Conservation (phyloP, 2,797 vertebrate genomes). For the Mus spretus region DNA sequence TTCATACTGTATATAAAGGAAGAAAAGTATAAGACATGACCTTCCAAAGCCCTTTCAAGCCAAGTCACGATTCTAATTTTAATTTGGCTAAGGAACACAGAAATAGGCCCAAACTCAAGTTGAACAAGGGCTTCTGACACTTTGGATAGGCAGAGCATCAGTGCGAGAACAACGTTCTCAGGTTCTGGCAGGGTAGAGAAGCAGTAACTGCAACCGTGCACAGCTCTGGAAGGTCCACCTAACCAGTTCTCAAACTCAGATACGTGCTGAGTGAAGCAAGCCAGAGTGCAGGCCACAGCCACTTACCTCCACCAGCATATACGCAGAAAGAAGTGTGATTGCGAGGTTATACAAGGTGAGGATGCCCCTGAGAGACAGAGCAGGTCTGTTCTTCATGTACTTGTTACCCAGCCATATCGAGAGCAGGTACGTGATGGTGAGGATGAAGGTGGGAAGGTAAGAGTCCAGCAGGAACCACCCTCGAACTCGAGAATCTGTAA, state of each 20-base stretch:
- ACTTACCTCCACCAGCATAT: constrained; percentile 94
- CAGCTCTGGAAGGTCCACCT: neutral
- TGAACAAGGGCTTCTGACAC: neutral
- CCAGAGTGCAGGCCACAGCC: neutral
- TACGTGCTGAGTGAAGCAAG: neutral
- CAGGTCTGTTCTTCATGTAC: constrained; percentile 92
- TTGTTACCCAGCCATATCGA: constrained; percentile 92
- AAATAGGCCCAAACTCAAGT: constrained; percentile 18
- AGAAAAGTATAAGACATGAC: neutral
- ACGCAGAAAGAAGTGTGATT: constrained; percentile 92
- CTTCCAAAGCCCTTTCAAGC: constrained; percentile 53
- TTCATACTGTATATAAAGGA: neutral
- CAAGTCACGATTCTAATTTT: neutral
- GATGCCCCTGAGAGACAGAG: constrained; percentile 90
- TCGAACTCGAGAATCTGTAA: constrained; percentile 92
- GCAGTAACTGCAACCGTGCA: fast-evolving
- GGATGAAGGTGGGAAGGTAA: constrained; percentile 91
- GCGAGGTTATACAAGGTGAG: constrained; percentile 93
- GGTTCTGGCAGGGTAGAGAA: neutral
- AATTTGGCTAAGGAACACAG: constrained; percentile 35
- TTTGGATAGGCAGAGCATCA: neutral
- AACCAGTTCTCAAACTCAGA: neutral
- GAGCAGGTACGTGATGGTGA: constrained; percentile 91
- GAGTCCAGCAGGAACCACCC: constrained; percentile 95
- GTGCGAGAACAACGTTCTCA: neutral